Evolutionary conservation across 2,113 vertebrate species (phyloP), one percentile per base, ranked within the genome.

Genomic region (Chaetodon trifascialis): DNA sequence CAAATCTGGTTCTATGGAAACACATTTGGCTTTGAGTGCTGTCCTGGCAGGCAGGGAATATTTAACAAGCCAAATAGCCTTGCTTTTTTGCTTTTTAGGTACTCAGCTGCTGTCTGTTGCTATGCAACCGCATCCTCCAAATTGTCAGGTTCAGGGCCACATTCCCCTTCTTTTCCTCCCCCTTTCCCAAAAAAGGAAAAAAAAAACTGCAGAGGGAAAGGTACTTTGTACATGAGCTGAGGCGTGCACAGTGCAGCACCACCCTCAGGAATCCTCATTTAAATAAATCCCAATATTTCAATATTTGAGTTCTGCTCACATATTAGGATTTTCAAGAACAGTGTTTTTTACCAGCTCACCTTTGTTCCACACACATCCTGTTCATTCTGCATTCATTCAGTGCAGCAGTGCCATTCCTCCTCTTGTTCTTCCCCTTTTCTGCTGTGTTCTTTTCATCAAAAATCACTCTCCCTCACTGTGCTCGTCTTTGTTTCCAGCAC

Each of bases 41-140:
- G 90, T 87, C 76, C 80, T 90, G 82, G 86, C 86, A 91, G 84
- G 69, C 76, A 72, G 56, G 82, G 91, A 92, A 92, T 92, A 94
- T 94, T 92, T 87, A 93, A 93, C 85, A 85, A 88, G 86, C 93
- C 87, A 91, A 92, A 93, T 86, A 90, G 85, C 86, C 85, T 74
- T 78, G 73, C 68, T 62, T 78, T 67, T 86, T 85, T 81, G 25
- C 80, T 83, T 89, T 94, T 91, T 90, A 92, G 92, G 90, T 89
- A 88, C 84, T 87, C 54, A 55, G 89, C 90, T 90, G 88, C 88
- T 91, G 84, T 88, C 90, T 91, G 94, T 94, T 94, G 93, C 94
- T 93, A 94, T 86, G 93, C 93, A 93, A 94, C 92, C 69, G 70
- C 89, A 92, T 93, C 90, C 89, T 89, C 90, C 88, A 94, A 94